Evolutionary conservation across 2,888 invertebrate species (phyloP), one percentile per base, ranked within the genome.

Genomic region (Amphipoea lucens): DNA sequence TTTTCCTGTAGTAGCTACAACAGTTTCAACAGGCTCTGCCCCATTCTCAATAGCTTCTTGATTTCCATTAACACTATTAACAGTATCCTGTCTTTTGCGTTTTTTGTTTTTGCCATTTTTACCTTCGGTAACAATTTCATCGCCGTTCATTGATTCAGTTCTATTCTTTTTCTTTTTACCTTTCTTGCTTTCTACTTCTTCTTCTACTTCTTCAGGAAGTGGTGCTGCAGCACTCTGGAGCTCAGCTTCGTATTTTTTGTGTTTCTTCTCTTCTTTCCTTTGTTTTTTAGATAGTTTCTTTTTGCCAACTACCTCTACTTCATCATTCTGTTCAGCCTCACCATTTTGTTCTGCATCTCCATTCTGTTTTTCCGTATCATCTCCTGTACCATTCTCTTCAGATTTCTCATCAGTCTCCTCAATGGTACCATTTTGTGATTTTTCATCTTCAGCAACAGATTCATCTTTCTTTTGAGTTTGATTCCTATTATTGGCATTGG

Each of bases 231-330:
- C 96, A 91, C 95, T 96, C 78, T 95, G 94, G 66, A 96, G 83
- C 88, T 96, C 96, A 17, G 96, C 96, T 91, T 97, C 96, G 92
- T 97, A 96, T 87, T 96, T 96, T 88, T 94, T 93, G 45, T 95
- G 94, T 89, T 96, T 97, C 86, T 96, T 96, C 90, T 96, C 96
- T 90, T 96, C 96, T 90, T 97, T 96, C 51, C 92, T 92, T 91
- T 97, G 95, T 92, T 97, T 96, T 84, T 96, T 97, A n/a, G 95
- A 93, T 20, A 96, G 82, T 86, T 93, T 95, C 78, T 93, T 94
- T 60, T 90, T 91, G 76, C 90, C 88, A 66, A 88, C 91, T 71
- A 84, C 81, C 67, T 87, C 86, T 74, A 78, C 84, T 57, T 89
- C 90, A 67, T 76, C 88, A 73, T 90, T 90, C 80, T 88, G 88